A percentile compares a stretch with the other conserved stretches of the same genome.
phyloP scores from a whole-genome alignment of 2,113 vertebrate genomes.

The Dolichotis patagonum region DNA sequence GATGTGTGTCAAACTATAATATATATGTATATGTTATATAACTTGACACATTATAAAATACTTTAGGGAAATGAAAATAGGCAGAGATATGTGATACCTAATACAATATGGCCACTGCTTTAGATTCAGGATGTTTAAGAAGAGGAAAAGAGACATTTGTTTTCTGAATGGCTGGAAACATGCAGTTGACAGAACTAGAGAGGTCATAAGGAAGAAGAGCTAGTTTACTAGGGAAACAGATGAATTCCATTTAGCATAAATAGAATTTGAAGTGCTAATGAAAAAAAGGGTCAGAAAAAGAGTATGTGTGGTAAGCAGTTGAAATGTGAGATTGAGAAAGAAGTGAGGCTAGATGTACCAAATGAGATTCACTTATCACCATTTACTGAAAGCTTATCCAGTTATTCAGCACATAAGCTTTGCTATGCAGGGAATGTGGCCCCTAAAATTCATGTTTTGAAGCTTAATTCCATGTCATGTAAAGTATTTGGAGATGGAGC shows the following conservation, averaged over 20 bases:
- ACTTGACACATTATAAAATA: slow-evolving; percentile 2
- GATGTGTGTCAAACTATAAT: too few relatives aligned
- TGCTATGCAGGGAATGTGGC: not conserved
- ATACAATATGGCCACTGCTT: slow-evolving; percentile 15
- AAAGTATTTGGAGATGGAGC: not conserved
- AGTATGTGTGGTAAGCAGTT: not conserved
- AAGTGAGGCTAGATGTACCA: not conserved
- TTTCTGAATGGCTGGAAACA: slow-evolving; percentile 52
- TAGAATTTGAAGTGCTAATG: slow-evolving; percentile 17
- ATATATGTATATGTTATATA: not conserved
- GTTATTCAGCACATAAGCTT: not conserved
- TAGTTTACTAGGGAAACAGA: not conserved
- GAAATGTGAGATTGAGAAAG: not conserved
- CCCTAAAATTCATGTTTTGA: not conserved
- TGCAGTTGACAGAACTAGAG: not conserved
- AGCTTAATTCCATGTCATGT: not conserved
- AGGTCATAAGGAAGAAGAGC: slow-evolving; percentile 21
- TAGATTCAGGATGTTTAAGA: not conserved
- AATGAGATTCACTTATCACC: not conserved
- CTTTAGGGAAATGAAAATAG: slow-evolving; percentile 39
- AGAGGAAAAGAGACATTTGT: not conserved
- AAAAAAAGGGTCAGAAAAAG: not conserved
- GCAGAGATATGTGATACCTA: slow-evolving; percentile 8
- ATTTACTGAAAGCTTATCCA: not conserved
- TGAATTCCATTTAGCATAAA: slow-evolving; percentile 2